Conservation (phyloP, 1,140 invertebrate genomes). For the Ips nitidus region DNA sequence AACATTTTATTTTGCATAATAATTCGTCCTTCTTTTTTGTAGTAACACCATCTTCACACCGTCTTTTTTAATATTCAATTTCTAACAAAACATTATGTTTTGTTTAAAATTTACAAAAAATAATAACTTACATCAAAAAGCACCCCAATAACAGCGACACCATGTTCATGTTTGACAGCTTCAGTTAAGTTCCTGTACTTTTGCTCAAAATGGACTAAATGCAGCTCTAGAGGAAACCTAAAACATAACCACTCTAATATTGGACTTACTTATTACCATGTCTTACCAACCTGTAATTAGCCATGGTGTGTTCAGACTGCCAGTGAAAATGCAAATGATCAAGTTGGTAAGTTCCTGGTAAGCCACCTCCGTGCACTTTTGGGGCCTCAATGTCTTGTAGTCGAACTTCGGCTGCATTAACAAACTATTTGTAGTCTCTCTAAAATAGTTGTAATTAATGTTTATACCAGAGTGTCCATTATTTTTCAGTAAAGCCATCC, state of each 20-base stretch:
- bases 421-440: conserved; percentile 10
- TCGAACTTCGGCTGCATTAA: conserved; percentile 52
- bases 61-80: no score
- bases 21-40: no score
- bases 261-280: neutral
- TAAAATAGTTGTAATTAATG: neutral
- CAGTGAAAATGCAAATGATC: conserved; percentile 79
- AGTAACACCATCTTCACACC: no score
- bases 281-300: conserved; percentile 52
- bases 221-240: conserved; percentile 63
- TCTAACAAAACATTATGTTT: neutral
- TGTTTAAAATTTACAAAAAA: neutral
- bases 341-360: conserved; percentile 59
- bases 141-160: conserved; percentile 69
- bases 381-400: conserved; percentile 48
- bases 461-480: conserved; percentile 57
- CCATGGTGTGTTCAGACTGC: conserved; percentile 74
- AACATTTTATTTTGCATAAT: no score
- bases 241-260: conserved; percentile 8
- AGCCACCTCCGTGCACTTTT: conserved; percentile 55
- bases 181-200: conserved; percentile 58
- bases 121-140: conserved; percentile 62
- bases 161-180: conserved; percentile 61
- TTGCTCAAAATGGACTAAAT: conserved; percentile 70
- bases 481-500: conserved; percentile 52